phyloP scores from a whole-genome alignment of 2,888 invertebrate species.

The Stomorhina lunata region DNA sequence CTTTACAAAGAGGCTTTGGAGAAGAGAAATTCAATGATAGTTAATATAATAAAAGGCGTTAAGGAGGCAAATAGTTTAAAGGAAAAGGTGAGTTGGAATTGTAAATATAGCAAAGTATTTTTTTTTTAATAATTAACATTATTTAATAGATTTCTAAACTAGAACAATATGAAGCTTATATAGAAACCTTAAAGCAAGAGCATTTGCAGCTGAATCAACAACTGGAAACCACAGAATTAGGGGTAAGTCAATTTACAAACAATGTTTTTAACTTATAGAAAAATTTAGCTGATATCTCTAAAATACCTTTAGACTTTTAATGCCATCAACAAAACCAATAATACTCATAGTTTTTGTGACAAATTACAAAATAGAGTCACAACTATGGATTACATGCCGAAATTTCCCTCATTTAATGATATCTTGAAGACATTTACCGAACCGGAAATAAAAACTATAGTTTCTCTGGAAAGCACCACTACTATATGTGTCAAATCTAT shows the following conservation, averaged over 20 bases:
- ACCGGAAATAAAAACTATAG: slow-evolving; percentile 4
- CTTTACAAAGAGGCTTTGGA: slow-evolving; percentile 2
- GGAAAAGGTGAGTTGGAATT: slow-evolving; percentile 12
- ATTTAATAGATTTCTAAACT: slow-evolving; percentile 21
- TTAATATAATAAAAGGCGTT: background rate
- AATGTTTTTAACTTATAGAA: background rate
- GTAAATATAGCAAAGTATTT: no score
- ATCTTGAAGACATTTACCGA: slow-evolving; percentile 47
- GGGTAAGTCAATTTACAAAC: slow-evolving; percentile 42
- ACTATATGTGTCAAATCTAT: slow-evolving; percentile 48
- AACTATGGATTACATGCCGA: slow-evolving; percentile 11
- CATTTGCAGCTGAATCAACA: slow-evolving; percentile 12
- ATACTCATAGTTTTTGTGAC: background rate
- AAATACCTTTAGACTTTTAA: slow-evolving; percentile 36
- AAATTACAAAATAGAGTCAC: background rate
- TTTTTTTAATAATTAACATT: no score
- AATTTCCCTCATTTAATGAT: slow-evolving; percentile 49
- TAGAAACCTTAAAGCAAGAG: slow-evolving; percentile 28
- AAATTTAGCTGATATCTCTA: no score
- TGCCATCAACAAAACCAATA: background rate
- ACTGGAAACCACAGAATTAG: background rate
- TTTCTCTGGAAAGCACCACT: slow-evolving; percentile 48
- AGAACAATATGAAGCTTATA: slow-evolving; percentile 14
- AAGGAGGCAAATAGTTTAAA: background rate
- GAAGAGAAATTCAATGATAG: slow-evolving; percentile 29